Base-by-base conservation (phyloP, 2,888 invertebrate genomes). In the Nyleta sp. region DNA sequence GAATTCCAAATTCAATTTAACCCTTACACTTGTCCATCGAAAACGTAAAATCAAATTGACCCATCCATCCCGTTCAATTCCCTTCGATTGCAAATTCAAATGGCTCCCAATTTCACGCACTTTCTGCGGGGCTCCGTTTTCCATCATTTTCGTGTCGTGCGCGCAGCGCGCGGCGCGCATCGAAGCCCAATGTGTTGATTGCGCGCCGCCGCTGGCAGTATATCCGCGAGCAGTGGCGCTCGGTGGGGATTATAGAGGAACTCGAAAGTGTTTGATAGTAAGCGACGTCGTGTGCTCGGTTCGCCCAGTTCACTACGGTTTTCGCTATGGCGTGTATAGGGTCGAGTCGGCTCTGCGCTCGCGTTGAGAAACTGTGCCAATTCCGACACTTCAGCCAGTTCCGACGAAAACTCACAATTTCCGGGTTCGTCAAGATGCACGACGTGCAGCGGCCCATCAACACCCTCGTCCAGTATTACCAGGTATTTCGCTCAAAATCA, bases 271-370 rank as follows among this genome's bases (percentile, higher is more conserved):
- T 84, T 82, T 74, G 82, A 78, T 68, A 73, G 77, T 48, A 80
- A 80, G 81, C 81, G 67, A 75, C 64, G 79, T 92, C 90, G 91
- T 73, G 68, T 62, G 53, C 73, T 91, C 92, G 91, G 91, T 91
- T 93, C 93, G 94, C 93, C 91, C 92, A 91, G 91, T 91, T 93
- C 93, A 94, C 93, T 94, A 93, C 93, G 93, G 94, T 95, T 93
- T 93, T 93, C 92, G 93, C 94, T 93, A 95, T 95, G 95, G 95
- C 95, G 94, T 95, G 95, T 94, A 93, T 95, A 93, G 94, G 94
- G 93, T 94, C 95, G 92, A 94, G 71, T 67, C 76, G 94, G 93
- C 93, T 95, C 92, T 95, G 95, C 94, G 94, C 94, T 93, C 95
- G 95, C 92, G 94, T 95, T 91, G 95, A 95, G 93, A 95, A 95